Conservation (phyloP, 2,797 vertebrate genomes). For the Onychomys arenicola region DNA sequence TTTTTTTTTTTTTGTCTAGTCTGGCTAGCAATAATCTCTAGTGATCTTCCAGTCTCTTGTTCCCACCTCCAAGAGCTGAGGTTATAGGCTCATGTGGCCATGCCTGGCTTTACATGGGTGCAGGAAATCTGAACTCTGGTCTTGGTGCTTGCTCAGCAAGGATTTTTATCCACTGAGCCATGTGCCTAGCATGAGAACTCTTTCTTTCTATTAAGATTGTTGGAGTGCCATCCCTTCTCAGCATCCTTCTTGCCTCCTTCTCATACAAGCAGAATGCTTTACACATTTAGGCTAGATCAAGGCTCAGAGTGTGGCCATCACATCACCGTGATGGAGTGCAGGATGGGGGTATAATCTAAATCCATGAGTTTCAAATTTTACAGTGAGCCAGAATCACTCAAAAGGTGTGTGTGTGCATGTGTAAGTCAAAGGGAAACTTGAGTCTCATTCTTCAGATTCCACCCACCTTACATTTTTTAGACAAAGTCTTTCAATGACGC, state of each 20-base stretch:
- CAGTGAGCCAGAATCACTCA: neutral
- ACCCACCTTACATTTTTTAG: neutral
- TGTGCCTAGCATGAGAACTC: neutral
- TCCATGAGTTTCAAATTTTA: conserved; percentile 1
- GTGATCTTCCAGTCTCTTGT: neutral
- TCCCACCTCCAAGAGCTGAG: too few relatives aligned
- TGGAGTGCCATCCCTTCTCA: neutral
- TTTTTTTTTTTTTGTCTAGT: neutral
- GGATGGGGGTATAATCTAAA: neutral
- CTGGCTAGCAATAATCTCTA: neutral
- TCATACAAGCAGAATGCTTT: neutral
- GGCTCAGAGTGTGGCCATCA: neutral
- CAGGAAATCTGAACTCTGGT: neutral
- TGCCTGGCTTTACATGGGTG: neutral
- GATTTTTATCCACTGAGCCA: neutral
- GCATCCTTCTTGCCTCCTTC: neutral
- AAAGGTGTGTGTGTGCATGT: neutral
- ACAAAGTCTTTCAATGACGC: neutral
- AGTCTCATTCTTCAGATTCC: neutral
- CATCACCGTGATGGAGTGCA: neutral
- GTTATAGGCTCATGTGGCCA: neutral
- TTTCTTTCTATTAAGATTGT: conserved; percentile 13
- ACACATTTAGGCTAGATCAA: neutral
- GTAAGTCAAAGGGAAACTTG: neutral
- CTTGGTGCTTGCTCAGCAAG: neutral